A percentile compares a stretch with the other conserved stretches of the same genome.
Conservation (phyloP, 2,888 invertebrate species). For the Pecten maximus region DNA sequence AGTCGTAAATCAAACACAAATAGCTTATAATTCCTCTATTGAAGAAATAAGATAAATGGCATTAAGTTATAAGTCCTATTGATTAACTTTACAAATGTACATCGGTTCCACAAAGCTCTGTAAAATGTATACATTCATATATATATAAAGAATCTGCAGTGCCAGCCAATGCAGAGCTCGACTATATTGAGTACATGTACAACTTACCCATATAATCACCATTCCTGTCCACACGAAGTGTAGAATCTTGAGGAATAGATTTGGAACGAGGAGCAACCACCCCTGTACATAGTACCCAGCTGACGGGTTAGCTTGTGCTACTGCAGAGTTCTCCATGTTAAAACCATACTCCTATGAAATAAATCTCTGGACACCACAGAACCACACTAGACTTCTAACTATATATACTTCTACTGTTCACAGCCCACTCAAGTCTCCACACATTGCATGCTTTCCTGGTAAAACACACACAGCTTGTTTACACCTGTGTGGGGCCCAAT, state of each 20-base stretch:
- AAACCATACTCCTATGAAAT: background rate
- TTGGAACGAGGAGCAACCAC: background rate
- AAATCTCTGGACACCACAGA: background rate
- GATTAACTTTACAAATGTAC: no score
- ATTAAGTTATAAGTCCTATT: no score
- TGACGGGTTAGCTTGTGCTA: background rate
- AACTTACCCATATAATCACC: background rate
- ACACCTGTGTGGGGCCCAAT: background rate
- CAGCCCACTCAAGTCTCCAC: background rate
- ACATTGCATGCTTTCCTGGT: constrained; percentile 11
- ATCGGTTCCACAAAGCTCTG: no score
- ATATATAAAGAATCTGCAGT: no score
- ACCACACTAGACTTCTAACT: background rate
- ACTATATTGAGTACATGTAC: background rate
- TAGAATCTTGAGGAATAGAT: background rate
- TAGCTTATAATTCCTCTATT: no score
- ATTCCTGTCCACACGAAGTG: background rate
- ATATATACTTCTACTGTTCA: no score
- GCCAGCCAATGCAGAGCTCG: no score
- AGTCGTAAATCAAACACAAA: no score
- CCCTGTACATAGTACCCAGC: background rate
- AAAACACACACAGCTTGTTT: constrained; percentile 19
- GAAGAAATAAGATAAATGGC: no score
- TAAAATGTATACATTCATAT: no score
- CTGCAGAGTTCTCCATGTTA: background rate